A percentile compares a stretch with the other conserved stretches of the same genome.
Evolutionary conservation across 1,140 invertebrate genomes (phyloP).

Genomic region (Ostrea edulis): DNA sequence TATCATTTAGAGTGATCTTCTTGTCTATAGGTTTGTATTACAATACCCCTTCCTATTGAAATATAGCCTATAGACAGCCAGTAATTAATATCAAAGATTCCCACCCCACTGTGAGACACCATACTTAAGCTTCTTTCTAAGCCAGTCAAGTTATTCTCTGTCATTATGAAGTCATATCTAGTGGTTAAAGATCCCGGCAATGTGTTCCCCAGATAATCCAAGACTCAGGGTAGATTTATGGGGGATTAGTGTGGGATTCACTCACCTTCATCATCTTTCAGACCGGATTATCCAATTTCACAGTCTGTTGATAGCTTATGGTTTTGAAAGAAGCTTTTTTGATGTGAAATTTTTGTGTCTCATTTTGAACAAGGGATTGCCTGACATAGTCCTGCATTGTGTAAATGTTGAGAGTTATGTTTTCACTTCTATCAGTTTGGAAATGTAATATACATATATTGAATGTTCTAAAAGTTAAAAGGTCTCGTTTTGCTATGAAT

Average conservation of each 20-base stretch:
- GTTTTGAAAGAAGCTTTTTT: neutral
- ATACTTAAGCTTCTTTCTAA: neutral
- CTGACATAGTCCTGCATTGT: neutral
- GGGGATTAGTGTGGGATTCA: neutral
- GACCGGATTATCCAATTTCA: constrained; percentile 33
- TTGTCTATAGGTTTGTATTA: neutral
- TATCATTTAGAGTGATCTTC: neutral
- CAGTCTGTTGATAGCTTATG: neutral
- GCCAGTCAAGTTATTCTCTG: neutral
- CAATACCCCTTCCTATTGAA: neutral
- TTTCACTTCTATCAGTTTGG: neutral
- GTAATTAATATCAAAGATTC: neutral
- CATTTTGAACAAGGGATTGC: neutral
- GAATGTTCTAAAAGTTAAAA: neutral
- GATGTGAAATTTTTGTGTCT: neutral
- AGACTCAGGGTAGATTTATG: constrained; percentile 10
- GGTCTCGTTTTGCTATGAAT: too few species aligned
- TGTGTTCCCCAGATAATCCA: neutral
- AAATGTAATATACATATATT: neutral
- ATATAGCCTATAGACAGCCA: neutral
- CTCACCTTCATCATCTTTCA: neutral
- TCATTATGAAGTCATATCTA: constrained; percentile 3
- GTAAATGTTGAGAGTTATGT: neutral
- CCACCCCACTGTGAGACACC: neutral
- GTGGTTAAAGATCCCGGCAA: neutral